Conservation (phyloP, 2,888 invertebrate species). For the Apoda limacodes region DNA sequence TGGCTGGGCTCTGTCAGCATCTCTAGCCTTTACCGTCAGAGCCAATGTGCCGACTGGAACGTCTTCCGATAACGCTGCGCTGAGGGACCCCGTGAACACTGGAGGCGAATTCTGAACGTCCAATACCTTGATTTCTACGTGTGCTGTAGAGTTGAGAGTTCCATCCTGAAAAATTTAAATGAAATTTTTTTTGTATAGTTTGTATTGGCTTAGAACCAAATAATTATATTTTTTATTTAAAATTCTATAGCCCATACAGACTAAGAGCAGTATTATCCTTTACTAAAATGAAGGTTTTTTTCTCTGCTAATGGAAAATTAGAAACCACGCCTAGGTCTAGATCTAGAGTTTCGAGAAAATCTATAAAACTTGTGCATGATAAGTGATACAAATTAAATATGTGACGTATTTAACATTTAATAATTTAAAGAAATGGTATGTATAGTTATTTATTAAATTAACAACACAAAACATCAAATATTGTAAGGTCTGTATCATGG, state of each 20-base stretch:
- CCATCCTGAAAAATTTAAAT: conserved; percentile 74
- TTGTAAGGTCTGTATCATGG: no score
- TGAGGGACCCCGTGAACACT: conserved; percentile 82
- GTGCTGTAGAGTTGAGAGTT: conserved; percentile 76
- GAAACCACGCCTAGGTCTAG: no score
- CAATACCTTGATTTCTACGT: conserved; percentile 81
- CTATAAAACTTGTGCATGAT: no score
- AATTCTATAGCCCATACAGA: background rate
- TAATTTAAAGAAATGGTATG: no score
- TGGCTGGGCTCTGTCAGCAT: conserved; percentile 87
- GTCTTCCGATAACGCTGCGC: conserved; percentile 84
- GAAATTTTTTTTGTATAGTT: background rate
- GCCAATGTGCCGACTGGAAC: conserved; percentile 86
- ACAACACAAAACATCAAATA: no score
- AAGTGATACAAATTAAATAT: no score
- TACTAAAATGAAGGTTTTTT: no score
- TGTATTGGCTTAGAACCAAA: background rate
- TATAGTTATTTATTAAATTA: no score
- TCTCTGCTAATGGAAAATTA: no score
- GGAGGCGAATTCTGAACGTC: conserved; percentile 92
- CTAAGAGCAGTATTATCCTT: no score
- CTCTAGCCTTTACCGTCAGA: conserved; percentile 82
- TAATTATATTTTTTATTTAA: background rate
- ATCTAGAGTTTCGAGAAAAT: no score
- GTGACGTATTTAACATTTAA: no score